Evolutionary conservation across 2,797 vertebrate genomes (phyloP).

Genomic region (Helicolenus hilgendorfi): DNA sequence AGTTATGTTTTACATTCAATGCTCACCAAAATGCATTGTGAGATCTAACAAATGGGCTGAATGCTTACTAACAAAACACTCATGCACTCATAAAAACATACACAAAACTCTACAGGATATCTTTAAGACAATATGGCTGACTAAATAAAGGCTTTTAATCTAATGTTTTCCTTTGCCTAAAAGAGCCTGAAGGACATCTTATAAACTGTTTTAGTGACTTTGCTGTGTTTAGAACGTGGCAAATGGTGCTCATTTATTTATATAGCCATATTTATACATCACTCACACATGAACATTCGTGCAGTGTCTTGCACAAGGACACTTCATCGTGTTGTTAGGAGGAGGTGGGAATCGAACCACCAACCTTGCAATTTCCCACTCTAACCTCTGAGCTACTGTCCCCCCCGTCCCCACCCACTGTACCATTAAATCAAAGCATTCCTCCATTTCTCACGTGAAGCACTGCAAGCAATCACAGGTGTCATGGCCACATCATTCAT

Average conservation of each 20-base stretch:
- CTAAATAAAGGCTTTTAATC: not conserved
- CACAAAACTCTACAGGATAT: too few relatives aligned
- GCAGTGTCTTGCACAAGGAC: not conserved
- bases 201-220: not conserved
- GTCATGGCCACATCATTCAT: not conserved
- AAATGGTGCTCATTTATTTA: not conserved
- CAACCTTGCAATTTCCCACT: not conserved
- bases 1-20: not conserved
- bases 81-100: too few relatives aligned
- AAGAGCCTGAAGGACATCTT: not conserved
- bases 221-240: not conserved
- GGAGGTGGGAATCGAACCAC: slow-evolving; percentile 11
- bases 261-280: not conserved
- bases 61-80: not conserved
- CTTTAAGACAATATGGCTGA: not conserved
- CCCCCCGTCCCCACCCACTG: not conserved
- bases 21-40: not conserved
- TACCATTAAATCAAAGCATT: slow-evolving; percentile 3
- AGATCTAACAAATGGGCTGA: not conserved
- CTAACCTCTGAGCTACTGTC: not conserved
- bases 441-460: slow-evolving; percentile 5
- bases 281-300: not conserved
- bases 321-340: not conserved
- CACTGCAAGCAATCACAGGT: slow-evolving; percentile 15
- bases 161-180: not conserved